Conservation (phyloP, 2,888 invertebrate species). For the Drosophila atripex region DNA sequence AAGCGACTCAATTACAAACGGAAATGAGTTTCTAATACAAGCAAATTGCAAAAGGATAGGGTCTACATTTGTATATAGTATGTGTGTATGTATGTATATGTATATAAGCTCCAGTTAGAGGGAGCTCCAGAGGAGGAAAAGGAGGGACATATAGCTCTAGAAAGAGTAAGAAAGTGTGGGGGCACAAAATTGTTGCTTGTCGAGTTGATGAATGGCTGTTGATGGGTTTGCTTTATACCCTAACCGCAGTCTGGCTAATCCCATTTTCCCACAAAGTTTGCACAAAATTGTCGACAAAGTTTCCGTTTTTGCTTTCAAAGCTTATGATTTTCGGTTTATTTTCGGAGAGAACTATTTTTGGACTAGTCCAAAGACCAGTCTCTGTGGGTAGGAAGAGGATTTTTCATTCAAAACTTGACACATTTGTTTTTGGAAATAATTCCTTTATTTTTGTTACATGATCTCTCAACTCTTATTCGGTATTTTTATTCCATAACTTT, state of each 20-base stretch:
- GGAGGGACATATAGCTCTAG: not conserved
- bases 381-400: too few relatives aligned
- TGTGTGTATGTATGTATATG: too few relatives aligned
- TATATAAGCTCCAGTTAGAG: too few relatives aligned
- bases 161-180: not conserved
- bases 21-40: constrained; percentile 73
- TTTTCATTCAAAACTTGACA: too few relatives aligned
- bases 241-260: constrained; percentile 3
- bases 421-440: too few relatives aligned
- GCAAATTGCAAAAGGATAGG: constrained; percentile 56
- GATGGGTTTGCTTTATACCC: constrained; percentile 47
- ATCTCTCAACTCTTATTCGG: too few relatives aligned
- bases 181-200: constrained; percentile 49
- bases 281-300: not conserved
- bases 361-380: too few relatives aligned
- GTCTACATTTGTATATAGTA: not conserved
- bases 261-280: not conserved
- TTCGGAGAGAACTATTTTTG: too few relatives aligned
- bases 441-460: too few relatives aligned
- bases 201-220: constrained; percentile 66
- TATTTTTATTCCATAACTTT: too few relatives aligned
- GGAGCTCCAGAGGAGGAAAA: not conserved
- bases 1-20: constrained; percentile 71
- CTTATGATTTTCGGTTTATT: not conserved
- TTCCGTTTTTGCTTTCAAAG: not conserved